Base-by-base conservation (phyloP, 2,888 invertebrate genomes). In the Cremastobaeus sp. region DNA sequence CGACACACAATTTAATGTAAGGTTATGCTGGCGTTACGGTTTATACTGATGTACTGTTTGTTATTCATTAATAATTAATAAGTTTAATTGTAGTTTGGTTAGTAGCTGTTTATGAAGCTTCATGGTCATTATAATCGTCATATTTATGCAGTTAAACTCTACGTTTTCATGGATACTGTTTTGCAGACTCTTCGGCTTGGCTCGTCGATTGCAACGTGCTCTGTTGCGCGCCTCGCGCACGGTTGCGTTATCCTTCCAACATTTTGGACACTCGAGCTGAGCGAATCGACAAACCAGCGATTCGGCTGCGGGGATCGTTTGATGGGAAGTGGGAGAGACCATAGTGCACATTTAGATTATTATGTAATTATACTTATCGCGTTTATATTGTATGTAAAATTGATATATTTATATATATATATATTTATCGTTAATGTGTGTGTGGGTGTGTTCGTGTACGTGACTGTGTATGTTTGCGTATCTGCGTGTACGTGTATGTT, bases 21-120 rank as follows among this genome's bases (percentile, higher is more conserved):
- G 87, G 83, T 87, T 87, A 87, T 84, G 74, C 86, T 85, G 86
- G 84, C 82, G 79, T 84, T 86, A 87, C 84, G 85, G 86, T 87
- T 87, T 86, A 87, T 86, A 87, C 85, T 85, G 87, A 81, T 87
- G 87, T 86, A 87, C 85, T 86, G 87, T 82, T 84, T 85, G 85
- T 85, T 86, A 86, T 86, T 86, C 85, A 85, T 86, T 87, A 85
- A 86, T 87, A 86, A 86, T 86, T 86, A 86, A 86, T 86, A 86
- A 87, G 84, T 86, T 86, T 86, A 87, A 86, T 87, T 86, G 87
- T 87, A 87, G 85, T 86, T 87, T 86, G 84, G 84, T 84, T 83
- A 87, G 83, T 86, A 85, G 86, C 84, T 86, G 84, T 86, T 71
- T 87, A 86, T 83, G 85, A 86, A 86, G 86, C 86, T 86, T 81